Percentiles rank a stretch among this genome's conserved stretches.
These are phyloP conservation scores for Ceratoteleas bidentatus DNA, from an alignment of 1,140 invertebrate species.

Conservation along the genomic window DNA sequence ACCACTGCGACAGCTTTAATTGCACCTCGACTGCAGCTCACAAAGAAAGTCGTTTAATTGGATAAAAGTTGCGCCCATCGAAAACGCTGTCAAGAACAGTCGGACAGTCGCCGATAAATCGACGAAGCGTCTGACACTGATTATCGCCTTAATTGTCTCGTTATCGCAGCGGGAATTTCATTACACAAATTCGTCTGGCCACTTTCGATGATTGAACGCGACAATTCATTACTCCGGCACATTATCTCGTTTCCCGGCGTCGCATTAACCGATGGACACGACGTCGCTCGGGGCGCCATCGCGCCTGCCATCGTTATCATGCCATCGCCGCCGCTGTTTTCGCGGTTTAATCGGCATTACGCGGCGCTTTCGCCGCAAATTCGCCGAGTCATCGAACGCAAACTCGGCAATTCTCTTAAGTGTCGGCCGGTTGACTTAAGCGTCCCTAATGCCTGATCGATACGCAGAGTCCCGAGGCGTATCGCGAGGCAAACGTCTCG, in stretches of 20 bases:
- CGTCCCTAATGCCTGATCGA: slow-evolving; percentile 56
- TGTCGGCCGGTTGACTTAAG: slow-evolving; percentile 53
- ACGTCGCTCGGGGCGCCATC: slow-evolving; percentile 9
- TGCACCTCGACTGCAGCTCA: no score
- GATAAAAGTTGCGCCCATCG: no score
- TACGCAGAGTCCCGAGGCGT: slow-evolving; percentile 39
- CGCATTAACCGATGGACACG: slow-evolving; percentile 34
- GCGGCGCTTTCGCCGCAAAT: slow-evolving; percentile 36
- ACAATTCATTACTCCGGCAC: slow-evolving; percentile 41
- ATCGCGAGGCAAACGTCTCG: slow-evolving; percentile 26
- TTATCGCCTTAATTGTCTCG: slow-evolving; percentile 16
- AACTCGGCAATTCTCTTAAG: slow-evolving; percentile 54
- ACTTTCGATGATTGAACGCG: slow-evolving; percentile 45
- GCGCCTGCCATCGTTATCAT: slow-evolving; percentile 16
- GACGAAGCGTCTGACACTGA: background rate
- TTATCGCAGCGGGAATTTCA: slow-evolving; percentile 38
- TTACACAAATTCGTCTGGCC: slow-evolving; percentile 28
- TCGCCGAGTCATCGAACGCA: slow-evolving; percentile 41
- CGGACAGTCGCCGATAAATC: background rate
- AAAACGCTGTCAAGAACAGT: no score
- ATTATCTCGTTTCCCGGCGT: slow-evolving; percentile 31
- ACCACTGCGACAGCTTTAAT: no score
- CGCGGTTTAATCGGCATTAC: slow-evolving; percentile 60
- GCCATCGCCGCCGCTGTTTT: slow-evolving; percentile 23
- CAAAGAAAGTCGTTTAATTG: no score